Conservation (phyloP, 1,140 invertebrate genomes). For the Gryon sp. region DNA sequence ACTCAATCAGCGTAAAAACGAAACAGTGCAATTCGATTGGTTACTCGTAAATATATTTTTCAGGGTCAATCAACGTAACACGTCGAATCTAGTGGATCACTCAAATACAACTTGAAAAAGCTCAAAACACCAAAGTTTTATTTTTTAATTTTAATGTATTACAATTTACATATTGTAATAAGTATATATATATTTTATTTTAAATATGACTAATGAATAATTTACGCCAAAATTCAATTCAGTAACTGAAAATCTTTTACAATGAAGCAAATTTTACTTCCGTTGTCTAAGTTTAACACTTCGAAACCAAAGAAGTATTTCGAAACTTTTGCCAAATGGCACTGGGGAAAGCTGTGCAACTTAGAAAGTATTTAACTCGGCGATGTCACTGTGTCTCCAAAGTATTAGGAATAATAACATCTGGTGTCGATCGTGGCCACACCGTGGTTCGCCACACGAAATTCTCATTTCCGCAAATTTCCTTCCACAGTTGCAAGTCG, state of each 20-base stretch:
- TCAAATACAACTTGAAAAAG: background rate
- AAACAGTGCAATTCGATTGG: conserved; percentile 56
- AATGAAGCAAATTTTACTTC: too few species aligned
- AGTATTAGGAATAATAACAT: conserved; percentile 70
- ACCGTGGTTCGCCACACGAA: conserved; percentile 77
- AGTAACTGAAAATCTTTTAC: too few species aligned
- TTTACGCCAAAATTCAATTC: too few species aligned
- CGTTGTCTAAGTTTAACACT: background rate
- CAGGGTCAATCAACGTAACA: conserved; percentile 43
- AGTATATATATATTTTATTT: too few species aligned
- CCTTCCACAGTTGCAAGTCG: conserved; percentile 22
- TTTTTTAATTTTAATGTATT: too few species aligned
- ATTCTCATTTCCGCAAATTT: conserved; percentile 71
- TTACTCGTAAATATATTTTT: conserved; percentile 50
- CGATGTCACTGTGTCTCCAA: conserved; percentile 29
- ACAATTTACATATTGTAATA: too few species aligned
- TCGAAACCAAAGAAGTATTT: conserved; percentile 12
- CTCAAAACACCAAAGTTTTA: too few species aligned
- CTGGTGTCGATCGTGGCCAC: conserved; percentile 77
- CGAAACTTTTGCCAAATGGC: conserved; percentile 14
- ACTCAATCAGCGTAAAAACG: conserved; percentile 68
- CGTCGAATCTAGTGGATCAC: background rate
- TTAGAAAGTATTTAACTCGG: conserved; percentile 37
- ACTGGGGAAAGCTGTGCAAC: conserved; percentile 11
- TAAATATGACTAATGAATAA: too few species aligned